Evolutionary conservation across 2,797 vertebrate genomes (phyloP).

Genomic region (Fratercula arctica): DNA sequence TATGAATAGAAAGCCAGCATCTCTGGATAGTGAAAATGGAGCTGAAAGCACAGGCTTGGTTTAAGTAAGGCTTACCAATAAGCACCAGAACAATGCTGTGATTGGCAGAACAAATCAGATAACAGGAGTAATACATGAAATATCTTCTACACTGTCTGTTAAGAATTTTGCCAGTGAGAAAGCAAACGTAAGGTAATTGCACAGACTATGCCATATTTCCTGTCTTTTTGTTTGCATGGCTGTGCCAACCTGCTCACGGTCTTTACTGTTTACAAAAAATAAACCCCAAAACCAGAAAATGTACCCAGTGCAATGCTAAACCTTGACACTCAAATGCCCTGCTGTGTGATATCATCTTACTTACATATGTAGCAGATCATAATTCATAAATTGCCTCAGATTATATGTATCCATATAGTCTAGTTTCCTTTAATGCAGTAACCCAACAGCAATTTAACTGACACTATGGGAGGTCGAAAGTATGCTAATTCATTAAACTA

Average conservation of each 20-base stretch:
- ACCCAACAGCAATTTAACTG: background rate
- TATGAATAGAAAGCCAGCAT: background rate
- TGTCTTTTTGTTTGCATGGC: background rate
- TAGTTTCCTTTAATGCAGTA: background rate
- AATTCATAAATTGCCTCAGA: background rate
- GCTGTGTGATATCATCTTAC: background rate
- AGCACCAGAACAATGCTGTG: background rate
- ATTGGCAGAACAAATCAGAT: background rate
- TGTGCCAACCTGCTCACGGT: background rate
- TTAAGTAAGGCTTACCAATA: background rate
- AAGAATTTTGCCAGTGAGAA: background rate
- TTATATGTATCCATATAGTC: background rate
- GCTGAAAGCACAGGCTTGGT: background rate
- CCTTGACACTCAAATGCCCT: background rate
- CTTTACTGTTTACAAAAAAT: background rate
- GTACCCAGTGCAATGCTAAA: background rate
- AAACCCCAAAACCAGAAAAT: background rate
- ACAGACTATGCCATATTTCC: background rate
- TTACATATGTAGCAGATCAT: background rate
- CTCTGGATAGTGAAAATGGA: background rate
- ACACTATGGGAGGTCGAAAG: background rate
- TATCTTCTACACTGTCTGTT: background rate
- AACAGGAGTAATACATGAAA: background rate
- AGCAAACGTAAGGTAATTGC: accelerated
- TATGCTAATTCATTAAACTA: background rate